Evolutionary conservation across 2,113 vertebrate species (phyloP), one percentile per base, ranked within the genome.

Genomic region (Xiphophorus hellerii): DNA sequence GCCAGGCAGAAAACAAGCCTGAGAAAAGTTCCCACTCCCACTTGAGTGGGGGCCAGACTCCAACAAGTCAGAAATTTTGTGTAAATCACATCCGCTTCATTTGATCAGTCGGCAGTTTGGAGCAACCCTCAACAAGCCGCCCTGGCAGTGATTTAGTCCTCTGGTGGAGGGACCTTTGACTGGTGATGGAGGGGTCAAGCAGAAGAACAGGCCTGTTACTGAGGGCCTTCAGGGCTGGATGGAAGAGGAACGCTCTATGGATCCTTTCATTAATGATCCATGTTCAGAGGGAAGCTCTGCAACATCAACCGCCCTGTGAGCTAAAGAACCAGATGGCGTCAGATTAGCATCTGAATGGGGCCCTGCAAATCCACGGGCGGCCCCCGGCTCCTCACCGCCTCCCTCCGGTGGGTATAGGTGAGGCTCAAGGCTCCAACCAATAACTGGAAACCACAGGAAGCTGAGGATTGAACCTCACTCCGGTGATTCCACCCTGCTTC

Each of bases 301-400:
- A 68, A 58, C 20, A 60, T 78, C 17, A 76, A 22, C 60, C 44
- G 76, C 61, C 30, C 35, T 63, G 33, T 37, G 44, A 68, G 77
- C 64, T 74, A 28, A 37, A 84, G 60, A 86, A 84, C 80, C 92
- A 92, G 89, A 91, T 93, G 92, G 92, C 11, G 6, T 65, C 3
- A 74, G 88, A 92, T 93, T 91, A 93, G 88, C 85, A 90, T 90
- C 22, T 85, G 76, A 88, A 88, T 87, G 76, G 70, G 70, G 63
- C 70, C 78, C 70, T 78, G 71, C 42, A 67, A 65, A 69, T 73
- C 77, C 27, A 51, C 66, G 3, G 77, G 78, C 71, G 74, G 61
- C 76, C 70, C 51, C 72, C 67, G n/a, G 39, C 48, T 73, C 42
- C 71, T 73, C 71, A 67, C 54, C 35, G 65, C 22, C 5, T 72